Percentiles rank a stretch among this genome's conserved stretches.
These are phyloP conservation scores for Drosophila melanogaster DNA, from an alignment of 1,140 invertebrate genomes.

Conservation along the genomic window DNA sequence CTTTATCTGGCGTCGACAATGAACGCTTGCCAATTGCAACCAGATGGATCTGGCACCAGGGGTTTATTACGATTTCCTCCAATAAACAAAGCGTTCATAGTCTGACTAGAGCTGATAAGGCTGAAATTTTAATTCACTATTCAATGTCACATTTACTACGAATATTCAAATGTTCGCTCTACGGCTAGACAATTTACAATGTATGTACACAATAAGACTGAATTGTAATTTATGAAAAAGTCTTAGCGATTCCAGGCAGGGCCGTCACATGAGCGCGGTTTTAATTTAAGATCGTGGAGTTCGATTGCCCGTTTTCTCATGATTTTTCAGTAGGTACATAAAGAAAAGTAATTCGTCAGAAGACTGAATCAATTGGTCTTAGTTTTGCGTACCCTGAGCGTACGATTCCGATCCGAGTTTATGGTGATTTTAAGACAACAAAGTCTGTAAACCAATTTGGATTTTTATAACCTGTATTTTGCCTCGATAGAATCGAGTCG, in stretches of 20 bases:
- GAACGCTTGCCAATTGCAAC: constrained; percentile 15
- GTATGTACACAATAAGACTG: constrained; percentile 7
- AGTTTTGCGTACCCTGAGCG: too few relatives aligned
- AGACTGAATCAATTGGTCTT: not conserved
- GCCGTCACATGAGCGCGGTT: not conserved
- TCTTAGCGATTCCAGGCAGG: constrained; percentile 11
- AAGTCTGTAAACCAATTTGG: too few relatives aligned
- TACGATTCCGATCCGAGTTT: not conserved
- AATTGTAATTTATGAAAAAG: constrained; percentile 31
- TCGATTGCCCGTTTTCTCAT: not conserved
- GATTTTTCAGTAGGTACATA: not conserved
- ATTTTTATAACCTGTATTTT: not conserved
- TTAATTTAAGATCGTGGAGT: not conserved
- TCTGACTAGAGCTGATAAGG: constrained; percentile 17
- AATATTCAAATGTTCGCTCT: constrained; percentile 3
- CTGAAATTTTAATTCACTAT: not conserved
- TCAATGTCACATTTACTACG: constrained; percentile 21
- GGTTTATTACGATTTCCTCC: constrained; percentile 23
- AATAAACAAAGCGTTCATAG: constrained; percentile 21
- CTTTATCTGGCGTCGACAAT: constrained; percentile 36
- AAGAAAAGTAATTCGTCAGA: not conserved
- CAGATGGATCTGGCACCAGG: constrained; percentile 12
- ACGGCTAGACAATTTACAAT: not conserved
- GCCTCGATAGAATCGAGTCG: not conserved
- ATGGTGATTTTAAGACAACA: not conserved